phyloP scores from a whole-genome alignment of 2,797 vertebrate genomes.

The Lagorchestes hirsutus region DNA sequence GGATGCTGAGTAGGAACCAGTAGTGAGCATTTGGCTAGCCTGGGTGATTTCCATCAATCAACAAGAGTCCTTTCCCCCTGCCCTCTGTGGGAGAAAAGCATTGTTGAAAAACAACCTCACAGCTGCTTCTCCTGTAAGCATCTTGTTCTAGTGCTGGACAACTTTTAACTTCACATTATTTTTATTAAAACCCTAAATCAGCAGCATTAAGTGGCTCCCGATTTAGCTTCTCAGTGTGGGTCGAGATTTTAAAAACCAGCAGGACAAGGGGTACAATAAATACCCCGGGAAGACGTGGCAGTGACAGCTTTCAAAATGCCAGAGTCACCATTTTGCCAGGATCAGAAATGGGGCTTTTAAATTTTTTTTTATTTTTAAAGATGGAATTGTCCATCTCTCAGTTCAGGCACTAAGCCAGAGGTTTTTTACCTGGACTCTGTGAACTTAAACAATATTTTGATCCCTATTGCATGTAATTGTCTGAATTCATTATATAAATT shows the following conservation, averaged over 20 bases:
- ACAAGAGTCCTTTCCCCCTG: not conserved
- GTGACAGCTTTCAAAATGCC: not conserved
- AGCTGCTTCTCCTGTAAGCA: not conserved
- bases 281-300: accelerated
- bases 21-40: not conserved
- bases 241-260: constrained; percentile 53
- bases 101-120: not conserved
- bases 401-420: not conserved
- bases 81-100: not conserved
- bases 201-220: constrained; percentile 46
- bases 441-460: not conserved
- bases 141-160: not conserved
- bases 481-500: not conserved
- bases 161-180: constrained; percentile 24
- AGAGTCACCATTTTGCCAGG: not conserved
- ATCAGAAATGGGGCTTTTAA: not conserved
- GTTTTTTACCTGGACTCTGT: not conserved
- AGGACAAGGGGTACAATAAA: accelerated
- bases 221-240: constrained; percentile 52
- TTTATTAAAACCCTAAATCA: constrained; percentile 64
- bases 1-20: not conserved
- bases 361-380: not conserved
- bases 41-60: not conserved
- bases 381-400: not conserved
- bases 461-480: not conserved